These are phyloP conservation scores for Hemistola chrysoprasaria DNA, from an alignment of 2,888 invertebrate genomes.

Conservation along the genomic window DNA sequence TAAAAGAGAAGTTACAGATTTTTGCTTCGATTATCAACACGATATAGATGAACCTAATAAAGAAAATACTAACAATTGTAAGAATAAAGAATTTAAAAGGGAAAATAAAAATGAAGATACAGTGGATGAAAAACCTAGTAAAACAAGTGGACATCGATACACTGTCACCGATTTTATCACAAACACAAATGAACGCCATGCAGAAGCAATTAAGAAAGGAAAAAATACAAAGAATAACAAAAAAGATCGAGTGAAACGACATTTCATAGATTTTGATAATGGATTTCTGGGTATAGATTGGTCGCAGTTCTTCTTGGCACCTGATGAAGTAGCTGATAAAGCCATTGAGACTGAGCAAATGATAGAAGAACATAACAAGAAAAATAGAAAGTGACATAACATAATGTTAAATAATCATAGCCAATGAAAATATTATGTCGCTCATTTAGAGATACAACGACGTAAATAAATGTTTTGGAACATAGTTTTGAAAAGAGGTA, in stretches of 20 bases:
- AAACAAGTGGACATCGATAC: neutral
- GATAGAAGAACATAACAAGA: slow-evolving; percentile 47
- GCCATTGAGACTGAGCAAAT: slow-evolving; percentile 40
- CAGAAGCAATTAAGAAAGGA: neutral
- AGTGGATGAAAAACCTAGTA: slow-evolving; percentile 1
- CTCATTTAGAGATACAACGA: no score
- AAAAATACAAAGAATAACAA: neutral
- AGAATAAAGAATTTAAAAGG: slow-evolving; percentile 2
- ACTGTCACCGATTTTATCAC: neutral
- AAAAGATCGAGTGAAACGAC: neutral
- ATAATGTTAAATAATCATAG: neutral
- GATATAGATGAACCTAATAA: slow-evolving; percentile 8
- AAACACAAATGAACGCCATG: neutral
- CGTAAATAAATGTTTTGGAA: no score
- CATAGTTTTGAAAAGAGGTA: no score
- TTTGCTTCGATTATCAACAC: neutral
- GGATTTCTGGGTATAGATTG: slow-evolving; percentile 23
- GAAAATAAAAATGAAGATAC: neutral
- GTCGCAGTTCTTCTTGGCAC: slow-evolving; percentile 29
- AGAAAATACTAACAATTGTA: neutral
- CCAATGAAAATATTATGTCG: no score
- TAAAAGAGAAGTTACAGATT: slow-evolving; percentile 20
- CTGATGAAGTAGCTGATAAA: slow-evolving; percentile 46
- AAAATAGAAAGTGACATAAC: slow-evolving; percentile 18
- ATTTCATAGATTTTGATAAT: slow-evolving; percentile 8